Percentiles rank a stretch among this genome's conserved stretches.
These are phyloP conservation scores for Campoletis sonorensis DNA, from an alignment of 1,140 invertebrate genomes.

Conservation along the genomic window DNA sequence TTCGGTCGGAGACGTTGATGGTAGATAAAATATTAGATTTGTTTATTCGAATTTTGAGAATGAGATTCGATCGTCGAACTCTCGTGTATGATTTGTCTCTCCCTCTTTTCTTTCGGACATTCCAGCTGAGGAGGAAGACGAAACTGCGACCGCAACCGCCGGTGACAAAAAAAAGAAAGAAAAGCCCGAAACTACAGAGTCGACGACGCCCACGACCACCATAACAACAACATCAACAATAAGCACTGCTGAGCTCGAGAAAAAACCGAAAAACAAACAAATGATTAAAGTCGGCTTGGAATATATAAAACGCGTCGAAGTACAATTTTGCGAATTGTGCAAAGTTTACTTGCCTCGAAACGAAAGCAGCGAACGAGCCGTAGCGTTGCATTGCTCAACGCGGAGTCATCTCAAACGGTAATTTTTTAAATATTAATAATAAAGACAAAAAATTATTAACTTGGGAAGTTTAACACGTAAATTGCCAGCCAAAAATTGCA, in stretches of 20 bases:
- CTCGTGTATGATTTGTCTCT: constrained; percentile 32
- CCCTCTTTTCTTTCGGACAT: constrained; percentile 26
- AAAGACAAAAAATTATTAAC: background rate
- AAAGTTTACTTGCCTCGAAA: constrained; percentile 82
- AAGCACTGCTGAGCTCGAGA: constrained; percentile 66
- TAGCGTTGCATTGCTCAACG: constrained; percentile 83
- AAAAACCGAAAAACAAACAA: constrained; percentile 79
- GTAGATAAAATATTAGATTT: constrained; percentile 68
- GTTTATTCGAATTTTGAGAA: no score
- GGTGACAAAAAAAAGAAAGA: constrained; percentile 79
- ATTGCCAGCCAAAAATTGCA: background rate
- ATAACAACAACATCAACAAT: background rate
- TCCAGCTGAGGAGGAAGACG: constrained; percentile 78
- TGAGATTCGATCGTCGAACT: no score
- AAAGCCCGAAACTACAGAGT: constrained; percentile 67
- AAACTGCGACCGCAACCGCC: constrained; percentile 65
- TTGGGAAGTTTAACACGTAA: background rate
- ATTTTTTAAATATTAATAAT: constrained; percentile 2
- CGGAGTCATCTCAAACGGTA: constrained; percentile 82
- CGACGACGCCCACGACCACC: constrained; percentile 53
- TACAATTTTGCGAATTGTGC: constrained; percentile 84
- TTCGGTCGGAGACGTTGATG: constrained; percentile 90
- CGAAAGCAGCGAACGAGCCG: constrained; percentile 80
- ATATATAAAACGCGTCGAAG: constrained; percentile 85
- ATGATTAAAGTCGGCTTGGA: constrained; percentile 86